Evolutionary conservation across 2,888 invertebrate species (phyloP), one percentile per base, ranked within the genome.

Genomic region (Acleris literana): DNA sequence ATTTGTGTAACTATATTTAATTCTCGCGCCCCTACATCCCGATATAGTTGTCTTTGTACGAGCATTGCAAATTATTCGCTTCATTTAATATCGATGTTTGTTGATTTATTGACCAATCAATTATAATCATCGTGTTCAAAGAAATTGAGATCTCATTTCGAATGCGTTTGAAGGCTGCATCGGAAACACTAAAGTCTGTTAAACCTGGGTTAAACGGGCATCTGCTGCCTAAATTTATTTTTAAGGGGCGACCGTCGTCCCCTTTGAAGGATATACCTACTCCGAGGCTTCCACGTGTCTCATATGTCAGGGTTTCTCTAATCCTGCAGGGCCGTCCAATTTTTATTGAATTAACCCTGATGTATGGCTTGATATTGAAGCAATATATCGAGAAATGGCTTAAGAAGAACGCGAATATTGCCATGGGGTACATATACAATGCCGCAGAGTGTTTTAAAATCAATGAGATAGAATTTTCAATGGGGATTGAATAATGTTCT

Each of bases 291-390:
- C 82, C 79, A 80, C 78, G 74, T 84, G 90, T 89, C 92, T 86
- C 92, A 90, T 92, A 85, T 81, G 86, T 91, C 90, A 90, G 88
- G 85, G 87, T 90, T 90, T 88, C 84, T 82, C 84, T 90, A 90
- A 92, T 90, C 90, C 90, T 82, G 79, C 76, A 72, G 88, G 90
- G 88, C 86, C 84, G 79, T 84, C 81, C 87, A 82, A 87, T 88
- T 90, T 89, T 92, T 92, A 92, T 92, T 92, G 86, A 88, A 74
- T 83, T 84, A 81, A 80, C 83, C 85, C 86, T 91, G 90, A 91
- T 88, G 77, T 86, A 90, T 82, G 82, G 82, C 71, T 76, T 85
- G 88, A 88, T 91, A 90, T 87, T 81, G 83, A 77, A 77, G 82
- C 85, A 83, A 86, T 87, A 87, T 81, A 86, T 81, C 76, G 79